phyloP scores from a whole-genome alignment of 2,888 invertebrate genomes.

The Cancer borealis region DNA sequence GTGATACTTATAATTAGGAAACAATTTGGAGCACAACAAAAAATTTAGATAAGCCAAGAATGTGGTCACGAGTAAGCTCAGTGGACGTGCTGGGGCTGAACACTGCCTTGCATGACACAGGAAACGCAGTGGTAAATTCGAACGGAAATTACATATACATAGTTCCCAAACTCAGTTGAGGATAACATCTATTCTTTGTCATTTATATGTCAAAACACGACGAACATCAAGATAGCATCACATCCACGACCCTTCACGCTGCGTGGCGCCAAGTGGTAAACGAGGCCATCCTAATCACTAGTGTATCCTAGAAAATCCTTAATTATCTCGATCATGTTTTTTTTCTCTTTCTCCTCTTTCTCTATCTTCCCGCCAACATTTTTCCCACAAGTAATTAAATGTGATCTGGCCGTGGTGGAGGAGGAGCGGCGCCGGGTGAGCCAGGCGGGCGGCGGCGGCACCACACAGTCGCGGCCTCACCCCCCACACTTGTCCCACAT shows the following conservation, averaged over 20 bases:
- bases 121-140: neutral
- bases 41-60: no score
- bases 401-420: conserved; percentile 18
- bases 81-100: neutral
- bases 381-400: conserved; percentile 8
- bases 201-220: neutral
- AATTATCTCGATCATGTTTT: neutral
- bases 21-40: no score
- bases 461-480: conserved; percentile 30
- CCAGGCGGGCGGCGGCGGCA: neutral
- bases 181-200: neutral
- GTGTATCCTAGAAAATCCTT: neutral
- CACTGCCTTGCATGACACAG: neutral
- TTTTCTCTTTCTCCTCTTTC: neutral
- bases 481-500: neutral
- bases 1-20: no score
- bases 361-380: neutral
- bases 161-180: neutral
- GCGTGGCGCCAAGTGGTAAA: neutral
- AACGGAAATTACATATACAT: neutral
- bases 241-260: no score
- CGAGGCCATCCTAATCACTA: neutral
- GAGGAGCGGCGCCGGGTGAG: neutral
- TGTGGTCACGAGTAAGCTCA: neutral
- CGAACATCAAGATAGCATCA: no score